Conservation (phyloP, 1,140 invertebrate genomes). For the Latrodectus geometricus region DNA sequence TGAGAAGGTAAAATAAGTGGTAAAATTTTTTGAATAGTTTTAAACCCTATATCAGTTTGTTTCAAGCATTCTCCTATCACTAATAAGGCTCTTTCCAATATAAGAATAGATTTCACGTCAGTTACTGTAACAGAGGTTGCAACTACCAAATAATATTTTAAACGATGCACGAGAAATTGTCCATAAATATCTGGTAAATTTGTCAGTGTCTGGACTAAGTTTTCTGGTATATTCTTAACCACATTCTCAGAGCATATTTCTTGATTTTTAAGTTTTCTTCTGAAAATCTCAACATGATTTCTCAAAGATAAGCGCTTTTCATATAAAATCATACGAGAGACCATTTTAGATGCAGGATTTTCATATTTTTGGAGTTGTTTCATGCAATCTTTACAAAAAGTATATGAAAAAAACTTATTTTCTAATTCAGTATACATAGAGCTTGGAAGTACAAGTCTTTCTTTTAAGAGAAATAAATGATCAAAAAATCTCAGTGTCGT, state of each 20-base stretch:
- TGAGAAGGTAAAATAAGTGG: background rate
- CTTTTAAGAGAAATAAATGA: slow-evolving; percentile 20
- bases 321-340: background rate
- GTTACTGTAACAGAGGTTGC: background rate
- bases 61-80: slow-evolving; percentile 17
- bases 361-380: background rate
- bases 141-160: slow-evolving; percentile 1
- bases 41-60: background rate
- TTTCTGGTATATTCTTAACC: background rate
- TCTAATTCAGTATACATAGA: slow-evolving; percentile 6
- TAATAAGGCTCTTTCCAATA: slow-evolving; percentile 16
- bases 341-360: background rate
- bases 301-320: slow-evolving; percentile 9
- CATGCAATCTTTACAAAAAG: background rate
- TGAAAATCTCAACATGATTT: background rate
- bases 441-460: background rate
- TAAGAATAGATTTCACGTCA: background rate
- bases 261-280: background rate
- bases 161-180: slow-evolving; percentile 3
- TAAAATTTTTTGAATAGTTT: background rate
- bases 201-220: background rate
- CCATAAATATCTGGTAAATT: slow-evolving; percentile 29
- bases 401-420: slow-evolving; percentile 5
- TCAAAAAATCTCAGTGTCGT: slow-evolving; percentile 9
- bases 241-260: background rate